Base-by-base conservation (phyloP, 2,797 vertebrate species). In the Ambastaia sidthimunki region DNA sequence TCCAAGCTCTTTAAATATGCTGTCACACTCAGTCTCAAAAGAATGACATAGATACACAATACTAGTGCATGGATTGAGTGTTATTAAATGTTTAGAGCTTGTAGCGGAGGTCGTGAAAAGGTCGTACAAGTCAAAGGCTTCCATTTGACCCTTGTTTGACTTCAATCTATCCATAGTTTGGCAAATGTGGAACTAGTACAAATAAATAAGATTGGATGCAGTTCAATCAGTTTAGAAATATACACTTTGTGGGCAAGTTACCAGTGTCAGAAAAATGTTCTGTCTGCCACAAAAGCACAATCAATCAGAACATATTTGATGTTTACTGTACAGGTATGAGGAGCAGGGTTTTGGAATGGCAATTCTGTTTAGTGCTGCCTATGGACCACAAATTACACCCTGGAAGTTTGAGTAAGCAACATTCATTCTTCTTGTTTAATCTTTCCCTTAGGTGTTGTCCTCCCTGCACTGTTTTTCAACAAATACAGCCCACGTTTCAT, bases 1-100 rank as follows among this genome's bases (percentile, higher is more conserved):
- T 82, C 71, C 71, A 65, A 63, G 50, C 50, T 28, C 37, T 79
- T 71, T 66, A 78, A 63, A 83, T 25, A 34, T 59, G 67, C 70
- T 69, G 47, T 65, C 70, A 67, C 74, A 67, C 78, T 76, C 47
- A 25, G 67, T 52, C 67, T 66, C 50, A 76, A 71, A 74, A 70
- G 62, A 63, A 75, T 69, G 69, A 82, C 62, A 73, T 47, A 16
- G 69, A 77, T 71, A 74, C 37, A 37, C 57, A 52, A 25, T 66
- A 66, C 7, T 50, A 23, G 31, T 23, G 54, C 12, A 34, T 2
- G 3, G 5, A 18, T n/a, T 60, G 55, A 60, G 55, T 6, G 5
- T 78, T 71, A 52, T 63, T 71, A 78, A 54, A 71, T 65, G 67
- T 71, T 52, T 18, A 63, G 13, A n/a, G 47, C 47, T 54, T 63